Conservation (phyloP, 2,888 invertebrate genomes). For the Hoplodrina ambigua region DNA sequence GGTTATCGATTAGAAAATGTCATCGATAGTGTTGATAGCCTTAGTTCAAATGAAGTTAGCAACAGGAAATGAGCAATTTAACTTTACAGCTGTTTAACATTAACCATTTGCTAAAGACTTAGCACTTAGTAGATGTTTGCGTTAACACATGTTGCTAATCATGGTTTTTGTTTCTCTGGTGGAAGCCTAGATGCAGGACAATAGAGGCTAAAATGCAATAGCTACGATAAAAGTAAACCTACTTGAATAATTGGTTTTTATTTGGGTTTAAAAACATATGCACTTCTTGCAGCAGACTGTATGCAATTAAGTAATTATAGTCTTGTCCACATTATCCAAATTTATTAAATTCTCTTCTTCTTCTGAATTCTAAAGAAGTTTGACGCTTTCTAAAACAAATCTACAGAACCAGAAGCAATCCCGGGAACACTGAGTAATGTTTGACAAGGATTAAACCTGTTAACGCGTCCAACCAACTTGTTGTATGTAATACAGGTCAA, state of each 20-base stretch:
- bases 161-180: background rate
- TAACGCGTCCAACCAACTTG: constrained; percentile 78
- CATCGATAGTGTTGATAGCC: constrained; percentile 40
- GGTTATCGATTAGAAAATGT: constrained; percentile 68
- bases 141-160: constrained; percentile 10
- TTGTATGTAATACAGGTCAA: constrained; percentile 83
- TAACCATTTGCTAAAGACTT: constrained; percentile 12
- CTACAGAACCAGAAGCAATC: constrained; percentile 10
- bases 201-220: background rate
- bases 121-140: constrained; percentile 26
- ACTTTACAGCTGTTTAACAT: constrained; percentile 14
- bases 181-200: background rate
- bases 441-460: constrained; percentile 83
- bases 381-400: background rate
- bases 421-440: constrained; percentile 69
- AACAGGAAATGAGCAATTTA: constrained; percentile 21
- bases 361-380: background rate
- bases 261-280: background rate
- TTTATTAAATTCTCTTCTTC: background rate
- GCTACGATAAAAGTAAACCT: background rate
- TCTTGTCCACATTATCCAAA: background rate
- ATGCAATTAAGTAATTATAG: background rate
- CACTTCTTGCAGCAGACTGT: background rate
- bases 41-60: constrained; percentile 9
- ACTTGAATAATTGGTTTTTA: background rate